Evolutionary conservation across 2,113 vertebrate genomes (phyloP).

Genomic region (Mellivora capensis): DNA sequence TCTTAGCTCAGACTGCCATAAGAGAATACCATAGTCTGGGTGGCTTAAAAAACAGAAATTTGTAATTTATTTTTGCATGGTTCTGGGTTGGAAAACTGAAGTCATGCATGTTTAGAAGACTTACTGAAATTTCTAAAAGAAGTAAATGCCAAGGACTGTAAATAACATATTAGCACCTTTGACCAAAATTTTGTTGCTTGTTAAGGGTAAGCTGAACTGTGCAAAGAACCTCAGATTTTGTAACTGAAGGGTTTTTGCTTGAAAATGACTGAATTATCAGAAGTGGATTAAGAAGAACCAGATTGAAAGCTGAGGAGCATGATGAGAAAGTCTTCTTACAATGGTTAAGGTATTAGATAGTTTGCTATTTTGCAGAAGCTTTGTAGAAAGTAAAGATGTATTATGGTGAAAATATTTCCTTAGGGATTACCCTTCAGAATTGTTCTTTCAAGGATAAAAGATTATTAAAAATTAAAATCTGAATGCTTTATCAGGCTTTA

Average conservation of each 20-base stretch:
- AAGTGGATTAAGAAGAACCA: neutral
- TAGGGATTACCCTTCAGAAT: neutral
- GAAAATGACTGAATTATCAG: neutral
- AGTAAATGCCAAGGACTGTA: neutral
- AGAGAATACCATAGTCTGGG: neutral
- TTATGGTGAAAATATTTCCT: neutral
- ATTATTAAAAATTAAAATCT: neutral
- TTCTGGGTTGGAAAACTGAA: neutral
- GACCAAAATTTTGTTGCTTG: neutral
- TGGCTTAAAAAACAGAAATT: neutral
- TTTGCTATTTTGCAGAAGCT: neutral
- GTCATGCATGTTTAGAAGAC: neutral
- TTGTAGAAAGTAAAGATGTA: neutral
- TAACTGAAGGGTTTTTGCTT: neutral
- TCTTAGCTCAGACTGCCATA: neutral
- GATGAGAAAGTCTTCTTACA: neutral
- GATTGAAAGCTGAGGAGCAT: neutral
- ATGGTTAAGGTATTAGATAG: neutral
- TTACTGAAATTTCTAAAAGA: neutral
- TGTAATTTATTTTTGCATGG: neutral
- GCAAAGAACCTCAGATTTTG: neutral
- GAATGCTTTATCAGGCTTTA: neutral
- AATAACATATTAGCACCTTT: neutral
- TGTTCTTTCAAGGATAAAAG: neutral
- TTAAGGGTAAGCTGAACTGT: neutral